Base-by-base conservation (phyloP, 2,113 vertebrate species). In the Gnathochromis pfefferi region DNA sequence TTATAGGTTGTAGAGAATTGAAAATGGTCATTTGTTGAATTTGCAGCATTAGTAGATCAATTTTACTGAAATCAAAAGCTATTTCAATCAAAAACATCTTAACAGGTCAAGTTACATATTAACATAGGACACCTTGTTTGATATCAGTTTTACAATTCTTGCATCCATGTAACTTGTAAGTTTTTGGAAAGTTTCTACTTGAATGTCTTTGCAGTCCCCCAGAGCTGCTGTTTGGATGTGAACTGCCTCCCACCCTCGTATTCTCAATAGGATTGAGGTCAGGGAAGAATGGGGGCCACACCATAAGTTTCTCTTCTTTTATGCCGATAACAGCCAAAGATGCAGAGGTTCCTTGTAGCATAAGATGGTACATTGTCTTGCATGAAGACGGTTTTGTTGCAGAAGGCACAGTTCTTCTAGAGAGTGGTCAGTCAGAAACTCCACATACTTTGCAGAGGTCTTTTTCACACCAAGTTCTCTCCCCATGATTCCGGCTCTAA, bases 401-500 rank as follows among this genome's bases (percentile, higher is more conserved):
- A 33, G 31, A 33, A 33, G 31, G 31, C 31, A 33, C 31, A 33
- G 7, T 33, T 33, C 31, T 33, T 33, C 31, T 33, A 7, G 31
- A 33, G 7, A 33, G 31, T 33, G 31, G 7, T 33, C 31, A 33
- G 31, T 33, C 31, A 33, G 31, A 33, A 33, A 33, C 31, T 33
- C 31, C 31, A 33, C 31, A 33, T 33, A 33, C 31, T 33, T 33
- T 33, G 7, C 31, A 33, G 31, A 33, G 31, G 31, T 33, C 31
- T 7, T 33, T 33, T 33, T 33, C 31, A 33, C 31, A 33, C 7
- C 7, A 5, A 53, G 49, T 19, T 53, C 19, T 53, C 49, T 53
- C 19, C 19, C 51, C 2, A 0, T 11, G 51, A 53, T 53, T 53
- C 19, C 0, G 0, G 2, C 51, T 11, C 19, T 4, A 21, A 54